Conservation (phyloP, 2,888 invertebrate species). For the Oligia strigilis region DNA sequence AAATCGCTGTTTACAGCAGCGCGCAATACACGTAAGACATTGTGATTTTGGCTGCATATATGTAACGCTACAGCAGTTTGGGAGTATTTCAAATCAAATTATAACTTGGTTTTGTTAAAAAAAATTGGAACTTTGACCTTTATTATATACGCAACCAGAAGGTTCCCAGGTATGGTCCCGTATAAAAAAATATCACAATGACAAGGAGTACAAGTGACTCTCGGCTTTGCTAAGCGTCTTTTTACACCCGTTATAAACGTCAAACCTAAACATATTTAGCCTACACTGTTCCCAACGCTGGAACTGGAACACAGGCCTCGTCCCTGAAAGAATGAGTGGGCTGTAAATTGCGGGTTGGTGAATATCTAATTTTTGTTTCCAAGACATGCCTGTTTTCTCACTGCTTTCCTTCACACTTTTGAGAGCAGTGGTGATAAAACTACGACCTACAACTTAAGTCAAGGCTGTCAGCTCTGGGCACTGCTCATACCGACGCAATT, state of each 20-base stretch:
- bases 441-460: not conserved
- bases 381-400: not conserved
- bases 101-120: not conserved
- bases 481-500: not conserved
- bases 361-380: not conserved
- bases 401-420: not conserved
- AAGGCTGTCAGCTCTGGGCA: not conserved
- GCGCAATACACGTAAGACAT: not conserved
- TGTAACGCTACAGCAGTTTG: not conserved
- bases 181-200: not conserved
- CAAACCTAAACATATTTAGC: not conserved
- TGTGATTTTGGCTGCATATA: no score
- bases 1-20: not conserved
- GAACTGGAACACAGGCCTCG: not conserved
- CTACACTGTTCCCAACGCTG: not conserved
- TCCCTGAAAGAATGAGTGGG: not conserved
- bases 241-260: not conserved
- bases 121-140: not conserved
- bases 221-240: not conserved
- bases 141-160: not conserved
- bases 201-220: no score
- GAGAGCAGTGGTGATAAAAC: not conserved
- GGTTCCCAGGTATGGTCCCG: no score
- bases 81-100: no score
- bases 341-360: not conserved